Evolutionary conservation across 2,888 invertebrate species (phyloP).

Genomic region (Pardosa pseudoannulata): DNA sequence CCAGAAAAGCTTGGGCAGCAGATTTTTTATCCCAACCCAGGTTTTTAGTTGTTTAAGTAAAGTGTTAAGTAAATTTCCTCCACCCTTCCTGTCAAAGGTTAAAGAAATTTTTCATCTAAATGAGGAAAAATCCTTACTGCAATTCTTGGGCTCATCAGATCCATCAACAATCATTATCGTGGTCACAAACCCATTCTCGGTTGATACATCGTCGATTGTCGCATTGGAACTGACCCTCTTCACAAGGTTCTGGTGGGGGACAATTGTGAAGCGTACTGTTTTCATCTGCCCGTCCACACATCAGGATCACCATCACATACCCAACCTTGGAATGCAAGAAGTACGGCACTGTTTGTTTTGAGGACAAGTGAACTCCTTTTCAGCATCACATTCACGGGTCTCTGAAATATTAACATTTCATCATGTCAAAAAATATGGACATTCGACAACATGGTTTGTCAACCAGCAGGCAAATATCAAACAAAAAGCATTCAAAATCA

Average conservation of each 20-base stretch:
- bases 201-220: constrained; percentile 95
- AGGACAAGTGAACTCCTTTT: constrained; percentile 92
- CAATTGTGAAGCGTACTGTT: constrained; percentile 88
- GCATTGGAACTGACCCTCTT: constrained; percentile 94
- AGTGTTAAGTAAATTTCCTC: no score
- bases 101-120: no score
- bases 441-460: no score
- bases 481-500: no score
- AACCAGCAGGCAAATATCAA: no score
- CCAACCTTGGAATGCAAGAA: constrained; percentile 94
- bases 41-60: no score
- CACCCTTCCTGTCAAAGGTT: no score
- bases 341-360: constrained; percentile 94
- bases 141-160: constrained; percentile 96
- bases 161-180: constrained; percentile 98
- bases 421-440: no score
- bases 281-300: constrained; percentile 85
- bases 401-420: no score
- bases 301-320: constrained; percentile 98
- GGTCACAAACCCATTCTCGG: constrained; percentile 80
- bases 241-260: constrained; percentile 89
- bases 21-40: no score
- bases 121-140: constrained; percentile 81
- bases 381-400: constrained; percentile 94
- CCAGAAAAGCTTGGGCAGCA: no score